Evolutionary conservation across 2,888 invertebrate species (phyloP).

Genomic region (Polylopha cassiicola): DNA sequence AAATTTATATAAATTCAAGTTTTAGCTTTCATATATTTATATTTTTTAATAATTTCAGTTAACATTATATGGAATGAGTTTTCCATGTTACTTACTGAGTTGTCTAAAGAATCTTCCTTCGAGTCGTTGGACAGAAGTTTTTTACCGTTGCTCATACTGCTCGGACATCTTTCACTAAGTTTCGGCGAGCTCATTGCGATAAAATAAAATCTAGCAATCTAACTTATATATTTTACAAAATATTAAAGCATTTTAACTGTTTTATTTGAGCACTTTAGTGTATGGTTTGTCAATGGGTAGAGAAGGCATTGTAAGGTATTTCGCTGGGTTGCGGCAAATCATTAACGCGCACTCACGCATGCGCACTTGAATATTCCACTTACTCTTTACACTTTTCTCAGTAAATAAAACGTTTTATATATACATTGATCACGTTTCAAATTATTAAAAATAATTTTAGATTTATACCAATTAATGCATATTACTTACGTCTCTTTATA

Average conservation of each 20-base stretch:
- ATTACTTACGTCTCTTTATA: too few species aligned
- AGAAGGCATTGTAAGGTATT: conserved; percentile 7
- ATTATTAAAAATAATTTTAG: too few species aligned
- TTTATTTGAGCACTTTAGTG: neutral
- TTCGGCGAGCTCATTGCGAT: conserved; percentile 65
- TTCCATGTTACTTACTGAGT: conserved; percentile 52
- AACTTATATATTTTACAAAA: too few species aligned
- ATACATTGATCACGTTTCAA: too few species aligned
- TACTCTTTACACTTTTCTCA: too few species aligned
- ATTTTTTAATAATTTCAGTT: neutral
- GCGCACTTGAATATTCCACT: too few species aligned
- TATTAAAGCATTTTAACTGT: too few species aligned
- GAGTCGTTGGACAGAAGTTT: conserved; percentile 55
- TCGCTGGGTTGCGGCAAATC: conserved; percentile 40
- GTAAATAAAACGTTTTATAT: too few species aligned
- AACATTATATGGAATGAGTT: neutral
- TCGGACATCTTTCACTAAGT: conserved; percentile 59
- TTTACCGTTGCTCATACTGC: conserved; percentile 59
- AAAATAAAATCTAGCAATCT: conserved; percentile 19
- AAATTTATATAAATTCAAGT: neutral
- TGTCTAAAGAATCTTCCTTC: conserved; percentile 66
- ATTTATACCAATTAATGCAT: too few species aligned
- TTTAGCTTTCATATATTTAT: neutral
- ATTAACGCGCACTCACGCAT: conserved; percentile 42
- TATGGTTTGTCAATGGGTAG: conserved; percentile 1